Conservation (phyloP, 2,113 vertebrate genomes). For the Prolemur simus region DNA sequence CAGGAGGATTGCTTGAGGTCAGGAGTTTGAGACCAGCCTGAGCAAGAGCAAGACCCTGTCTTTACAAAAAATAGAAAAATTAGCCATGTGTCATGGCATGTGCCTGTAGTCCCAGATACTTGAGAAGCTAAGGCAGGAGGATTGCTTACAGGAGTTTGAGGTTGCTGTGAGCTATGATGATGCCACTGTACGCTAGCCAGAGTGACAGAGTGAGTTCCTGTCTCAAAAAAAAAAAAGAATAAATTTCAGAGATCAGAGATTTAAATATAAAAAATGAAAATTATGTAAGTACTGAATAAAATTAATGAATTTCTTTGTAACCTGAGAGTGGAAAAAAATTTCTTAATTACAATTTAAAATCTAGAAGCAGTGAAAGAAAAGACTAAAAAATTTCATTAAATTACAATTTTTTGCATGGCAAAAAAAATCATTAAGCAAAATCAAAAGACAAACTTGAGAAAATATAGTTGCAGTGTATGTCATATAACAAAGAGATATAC, state of each 20-base stretch:
- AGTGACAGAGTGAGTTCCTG: too few species aligned
- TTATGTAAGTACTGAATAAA: neutral
- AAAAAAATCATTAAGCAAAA: neutral
- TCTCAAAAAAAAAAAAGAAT: neutral
- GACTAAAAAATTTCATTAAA: neutral
- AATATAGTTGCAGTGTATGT: neutral
- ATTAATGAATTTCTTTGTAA: neutral
- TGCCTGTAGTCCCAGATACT: too few species aligned
- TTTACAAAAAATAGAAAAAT: too few species aligned
- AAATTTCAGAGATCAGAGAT: neutral
- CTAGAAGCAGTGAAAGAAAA: neutral
- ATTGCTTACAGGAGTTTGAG: too few species aligned
- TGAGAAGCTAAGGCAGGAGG: too few species aligned
- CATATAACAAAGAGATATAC: neutral
- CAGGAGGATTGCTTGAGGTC: too few species aligned
- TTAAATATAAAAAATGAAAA: neutral
- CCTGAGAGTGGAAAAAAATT: neutral
- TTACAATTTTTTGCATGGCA: neutral
- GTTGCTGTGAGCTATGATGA: too few species aligned
- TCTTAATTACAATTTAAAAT: neutral
- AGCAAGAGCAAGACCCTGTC: too few species aligned
- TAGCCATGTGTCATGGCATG: too few species aligned
- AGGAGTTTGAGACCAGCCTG: too few species aligned
- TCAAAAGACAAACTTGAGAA: neutral
- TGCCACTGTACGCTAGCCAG: too few species aligned